Percentiles rank a stretch among this genome's conserved stretches.
phyloP scores from a whole-genome alignment of 2,888 invertebrate species.

The Conistra vaccinii region DNA sequence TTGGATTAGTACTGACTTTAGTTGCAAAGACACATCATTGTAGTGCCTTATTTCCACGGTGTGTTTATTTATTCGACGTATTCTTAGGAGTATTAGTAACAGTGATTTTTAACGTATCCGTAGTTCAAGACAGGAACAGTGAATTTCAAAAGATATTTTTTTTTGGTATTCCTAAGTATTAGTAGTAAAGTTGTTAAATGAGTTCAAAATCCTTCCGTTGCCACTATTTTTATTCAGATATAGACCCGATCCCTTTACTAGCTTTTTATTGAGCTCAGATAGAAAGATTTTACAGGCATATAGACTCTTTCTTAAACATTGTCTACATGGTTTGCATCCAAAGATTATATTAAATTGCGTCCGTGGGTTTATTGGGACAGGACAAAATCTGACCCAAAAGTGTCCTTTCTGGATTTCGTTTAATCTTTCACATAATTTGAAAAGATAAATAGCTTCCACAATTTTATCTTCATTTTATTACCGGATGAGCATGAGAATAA shows the following conservation, averaged over 20 bases:
- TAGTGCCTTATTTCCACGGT: constrained; percentile 38
- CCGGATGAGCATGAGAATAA: constrained; percentile 49
- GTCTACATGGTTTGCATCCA: constrained; percentile 25
- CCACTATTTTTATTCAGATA: background rate
- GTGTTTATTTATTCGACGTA: constrained; percentile 39
- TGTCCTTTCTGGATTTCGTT: constrained; percentile 34
- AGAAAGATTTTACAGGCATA: background rate
- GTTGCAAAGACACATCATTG: constrained; percentile 70
- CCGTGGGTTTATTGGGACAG: constrained; percentile 38
- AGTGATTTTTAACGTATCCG: background rate
- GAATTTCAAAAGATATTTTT: background rate
- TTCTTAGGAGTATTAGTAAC: constrained; percentile 19
- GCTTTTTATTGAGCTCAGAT: background rate
- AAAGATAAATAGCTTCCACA: constrained; percentile 49
- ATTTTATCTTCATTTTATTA: constrained; percentile 58
- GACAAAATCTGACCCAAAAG: constrained; percentile 41
- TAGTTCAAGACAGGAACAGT: background rate
- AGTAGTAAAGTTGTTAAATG: background rate
- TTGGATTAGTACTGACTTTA: constrained; percentile 79
- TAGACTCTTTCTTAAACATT: background rate
- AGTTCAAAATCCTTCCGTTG: background rate
- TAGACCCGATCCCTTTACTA: background rate
- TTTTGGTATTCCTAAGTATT: background rate
- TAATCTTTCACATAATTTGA: constrained; percentile 40
- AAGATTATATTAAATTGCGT: constrained; percentile 26